Conservation (phyloP, 1,140 invertebrate species). For the Drosophila sucinea region DNA sequence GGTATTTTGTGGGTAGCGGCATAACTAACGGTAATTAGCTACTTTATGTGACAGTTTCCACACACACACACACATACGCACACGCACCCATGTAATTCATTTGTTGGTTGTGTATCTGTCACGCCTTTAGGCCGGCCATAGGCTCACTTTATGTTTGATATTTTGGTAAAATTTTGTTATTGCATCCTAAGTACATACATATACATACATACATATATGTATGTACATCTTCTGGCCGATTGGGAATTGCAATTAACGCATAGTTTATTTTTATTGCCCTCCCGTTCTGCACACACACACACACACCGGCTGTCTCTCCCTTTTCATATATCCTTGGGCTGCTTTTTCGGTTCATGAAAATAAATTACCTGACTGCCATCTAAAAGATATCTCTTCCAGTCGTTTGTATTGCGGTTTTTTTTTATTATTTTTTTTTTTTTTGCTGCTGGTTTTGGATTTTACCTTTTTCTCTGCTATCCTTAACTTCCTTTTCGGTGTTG, state of each 20-base stretch:
- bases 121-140: not conserved
- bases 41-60: conserved; percentile 64
- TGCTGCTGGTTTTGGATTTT: not conserved
- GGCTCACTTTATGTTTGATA: conserved; percentile 10
- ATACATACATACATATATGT: conserved; percentile 12
- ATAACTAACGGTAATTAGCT: conserved; percentile 80
- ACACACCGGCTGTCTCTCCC: not conserved
- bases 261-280: conserved; percentile 70
- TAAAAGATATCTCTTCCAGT: conserved; percentile 2
- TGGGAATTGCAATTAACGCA: conserved; percentile 76
- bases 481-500: not conserved
- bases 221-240: conserved; percentile 62
- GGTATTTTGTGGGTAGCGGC: conserved; percentile 68
- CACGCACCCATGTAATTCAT: conserved; percentile 6
- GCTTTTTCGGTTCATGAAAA: conserved; percentile 9
- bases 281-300: not conserved
- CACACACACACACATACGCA: conserved; percentile 21
- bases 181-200: conserved; percentile 1
- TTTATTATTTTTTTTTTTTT: not conserved
- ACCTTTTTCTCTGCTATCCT: conserved; percentile 4
- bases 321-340: not conserved
- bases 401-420: conserved; percentile 7
- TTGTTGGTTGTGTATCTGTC: conserved; percentile 3
- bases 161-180: conserved; percentile 13
- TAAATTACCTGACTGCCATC: conserved; percentile 10